A percentile compares a stretch with the other conserved stretches of the same genome.
Evolutionary conservation across 1,140 invertebrate genomes (phyloP).

Genomic region (Metopolophium dirhodum): DNA sequence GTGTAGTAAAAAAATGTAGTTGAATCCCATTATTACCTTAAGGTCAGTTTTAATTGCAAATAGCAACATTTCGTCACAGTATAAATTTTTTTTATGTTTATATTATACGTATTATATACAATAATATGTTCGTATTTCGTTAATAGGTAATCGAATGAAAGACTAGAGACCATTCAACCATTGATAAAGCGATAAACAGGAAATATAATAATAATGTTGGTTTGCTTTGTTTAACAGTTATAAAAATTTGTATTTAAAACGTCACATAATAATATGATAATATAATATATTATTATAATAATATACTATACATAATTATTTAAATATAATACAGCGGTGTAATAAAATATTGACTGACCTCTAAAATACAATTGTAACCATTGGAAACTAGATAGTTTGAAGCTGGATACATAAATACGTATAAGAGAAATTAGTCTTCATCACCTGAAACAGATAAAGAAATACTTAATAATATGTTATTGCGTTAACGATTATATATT

Average conservation of each 20-base stretch:
- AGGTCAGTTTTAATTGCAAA: neutral
- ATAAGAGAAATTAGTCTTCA: neutral
- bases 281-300: neutral
- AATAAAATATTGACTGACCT: conserved; percentile 13
- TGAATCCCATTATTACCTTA: neutral
- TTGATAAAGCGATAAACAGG: neutral
- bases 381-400: neutral
- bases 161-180: neutral
- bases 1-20: neutral
- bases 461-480: neutral
- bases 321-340: neutral
- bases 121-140: neutral
- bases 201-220: neutral
- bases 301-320: neutral
- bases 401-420: neutral
- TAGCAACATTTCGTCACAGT: neutral
- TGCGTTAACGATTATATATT: neutral
- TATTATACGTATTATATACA: neutral
- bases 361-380: neutral
- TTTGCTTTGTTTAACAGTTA: neutral
- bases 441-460: conserved; percentile 25
- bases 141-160: neutral
- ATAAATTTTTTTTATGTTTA: neutral
- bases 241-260: neutral
- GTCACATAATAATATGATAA: neutral